phyloP scores from a whole-genome alignment of 2,113 vertebrate genomes.

The Etia nguti region DNA sequence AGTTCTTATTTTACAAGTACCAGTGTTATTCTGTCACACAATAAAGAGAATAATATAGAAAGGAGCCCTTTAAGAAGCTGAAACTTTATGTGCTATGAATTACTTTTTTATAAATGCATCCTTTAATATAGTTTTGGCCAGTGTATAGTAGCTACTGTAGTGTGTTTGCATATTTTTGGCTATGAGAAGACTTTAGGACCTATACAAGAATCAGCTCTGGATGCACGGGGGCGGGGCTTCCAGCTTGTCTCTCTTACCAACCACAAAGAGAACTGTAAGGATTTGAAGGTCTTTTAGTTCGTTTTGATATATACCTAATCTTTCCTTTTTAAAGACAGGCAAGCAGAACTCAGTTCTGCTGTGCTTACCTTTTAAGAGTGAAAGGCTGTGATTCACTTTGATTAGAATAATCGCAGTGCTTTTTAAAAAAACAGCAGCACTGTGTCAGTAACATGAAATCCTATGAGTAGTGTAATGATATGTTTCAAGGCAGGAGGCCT shows the following conservation, averaged over 20 bases:
- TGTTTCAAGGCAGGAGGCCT: constrained; percentile 5
- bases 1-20: background rate
- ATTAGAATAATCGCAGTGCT: constrained; percentile 35
- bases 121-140: background rate
- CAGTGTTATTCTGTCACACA: background rate
- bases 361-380: background rate
- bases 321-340: background rate
- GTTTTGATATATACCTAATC: background rate
- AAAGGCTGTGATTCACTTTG: constrained; percentile 21
- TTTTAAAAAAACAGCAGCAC: constrained; percentile 17
- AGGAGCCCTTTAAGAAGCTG: background rate
- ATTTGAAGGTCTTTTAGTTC: background rate
- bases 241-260: background rate
- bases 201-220: background rate
- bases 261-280: background rate
- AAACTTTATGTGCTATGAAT: background rate
- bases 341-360: background rate
- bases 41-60: background rate
- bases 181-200: background rate
- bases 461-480: constrained; percentile 29
- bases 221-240: background rate
- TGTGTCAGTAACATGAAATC: constrained; percentile 20
- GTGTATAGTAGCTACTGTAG: background rate
- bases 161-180: background rate
- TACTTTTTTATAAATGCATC: background rate